A percentile compares a stretch with the other conserved stretches of the same genome.
Evolutionary conservation across 1,140 invertebrate genomes (phyloP).

Genomic region (Trichonephila clavipes): DNA sequence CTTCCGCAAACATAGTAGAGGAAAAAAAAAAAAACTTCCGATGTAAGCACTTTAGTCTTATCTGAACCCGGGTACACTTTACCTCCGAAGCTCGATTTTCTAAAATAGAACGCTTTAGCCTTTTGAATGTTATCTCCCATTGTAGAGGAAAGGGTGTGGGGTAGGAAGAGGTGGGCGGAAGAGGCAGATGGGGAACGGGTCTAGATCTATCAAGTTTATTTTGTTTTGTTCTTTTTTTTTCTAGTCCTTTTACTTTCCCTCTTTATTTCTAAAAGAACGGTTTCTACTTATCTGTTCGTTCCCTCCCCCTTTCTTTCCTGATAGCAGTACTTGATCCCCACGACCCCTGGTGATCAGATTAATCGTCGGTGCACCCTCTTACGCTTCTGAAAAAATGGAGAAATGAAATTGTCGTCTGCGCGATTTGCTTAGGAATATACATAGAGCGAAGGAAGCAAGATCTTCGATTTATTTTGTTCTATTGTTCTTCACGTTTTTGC

Average conservation of each 20-base stretch:
- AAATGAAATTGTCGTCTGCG: conserved; percentile 17
- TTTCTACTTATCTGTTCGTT: conserved; percentile 65
- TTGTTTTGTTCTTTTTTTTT: conserved; percentile 46
- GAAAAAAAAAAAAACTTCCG: conserved; percentile 50
- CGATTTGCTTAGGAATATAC: conserved; percentile 2
- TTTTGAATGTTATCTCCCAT: conserved; percentile 75
- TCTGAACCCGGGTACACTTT: conserved; percentile 68
- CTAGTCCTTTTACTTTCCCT: conserved; percentile 35
- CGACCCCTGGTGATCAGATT: conserved; percentile 54
- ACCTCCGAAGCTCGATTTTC: conserved; percentile 72
- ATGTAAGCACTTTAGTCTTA: conserved; percentile 74
- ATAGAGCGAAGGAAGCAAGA: background rate
- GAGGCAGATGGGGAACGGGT: conserved; percentile 33
- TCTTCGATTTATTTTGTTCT: background rate
- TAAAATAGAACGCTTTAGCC: conserved; percentile 75
- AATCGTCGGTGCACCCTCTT: conserved; percentile 40
- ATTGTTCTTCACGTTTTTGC: background rate
- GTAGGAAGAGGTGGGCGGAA: background rate
- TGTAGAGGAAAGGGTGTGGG: conserved; percentile 11
- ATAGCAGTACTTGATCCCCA: conserved; percentile 45
- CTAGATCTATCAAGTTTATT: conserved; percentile 73
- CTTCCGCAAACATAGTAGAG: conserved; percentile 66
- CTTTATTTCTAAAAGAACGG: conserved; percentile 59
- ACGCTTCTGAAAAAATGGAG: background rate
- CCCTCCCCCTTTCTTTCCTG: conserved; percentile 5